phyloP scores from a whole-genome alignment of 2,113 vertebrate genomes.

The Lethenteron reissneri region DNA sequence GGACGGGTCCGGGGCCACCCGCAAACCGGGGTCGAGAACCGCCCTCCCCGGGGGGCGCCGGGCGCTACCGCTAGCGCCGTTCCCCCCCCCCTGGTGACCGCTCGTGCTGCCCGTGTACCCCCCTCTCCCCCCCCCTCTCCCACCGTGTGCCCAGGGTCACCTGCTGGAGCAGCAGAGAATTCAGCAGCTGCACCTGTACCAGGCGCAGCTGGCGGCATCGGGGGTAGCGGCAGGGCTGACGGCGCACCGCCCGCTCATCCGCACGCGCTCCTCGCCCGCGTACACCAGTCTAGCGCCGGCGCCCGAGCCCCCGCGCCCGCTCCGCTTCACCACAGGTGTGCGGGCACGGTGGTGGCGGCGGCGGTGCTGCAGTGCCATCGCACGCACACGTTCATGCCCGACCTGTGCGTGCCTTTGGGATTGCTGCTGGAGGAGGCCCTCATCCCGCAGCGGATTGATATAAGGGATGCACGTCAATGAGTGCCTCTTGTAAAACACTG shows the following conservation, averaged over 20 bases:
- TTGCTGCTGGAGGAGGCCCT: no score
- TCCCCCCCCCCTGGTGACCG: background rate
- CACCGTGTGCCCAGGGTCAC: conserved; percentile 27
- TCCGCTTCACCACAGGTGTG: conserved; percentile 73
- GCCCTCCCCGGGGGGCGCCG: no score
- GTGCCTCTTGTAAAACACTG: no score
- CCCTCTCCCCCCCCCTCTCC: background rate
- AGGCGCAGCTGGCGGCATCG: conserved; percentile 30
- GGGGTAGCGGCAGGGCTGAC: conserved; percentile 22
- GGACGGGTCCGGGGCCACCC: no score
- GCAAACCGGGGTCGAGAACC: no score
- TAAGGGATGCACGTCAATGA: no score
- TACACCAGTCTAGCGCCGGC: conserved; percentile 23
- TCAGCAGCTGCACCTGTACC: conserved; percentile 49
- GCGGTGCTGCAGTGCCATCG: no score
- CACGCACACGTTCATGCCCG: no score
- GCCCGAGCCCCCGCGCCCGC: conserved; percentile 34
- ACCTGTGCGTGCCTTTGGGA: no score
- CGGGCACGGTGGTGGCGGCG: no score
- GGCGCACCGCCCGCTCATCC: conserved; percentile 44
- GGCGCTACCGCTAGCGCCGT: no score
- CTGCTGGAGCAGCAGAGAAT: conserved; percentile 54
- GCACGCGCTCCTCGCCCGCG: conserved; percentile 62
- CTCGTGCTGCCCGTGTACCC: background rate
- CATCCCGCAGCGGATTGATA: no score